Percentiles rank a stretch among this genome's conserved stretches.
Conservation (phyloP, 2,113 vertebrate species). For the Calcarius ornatus region DNA sequence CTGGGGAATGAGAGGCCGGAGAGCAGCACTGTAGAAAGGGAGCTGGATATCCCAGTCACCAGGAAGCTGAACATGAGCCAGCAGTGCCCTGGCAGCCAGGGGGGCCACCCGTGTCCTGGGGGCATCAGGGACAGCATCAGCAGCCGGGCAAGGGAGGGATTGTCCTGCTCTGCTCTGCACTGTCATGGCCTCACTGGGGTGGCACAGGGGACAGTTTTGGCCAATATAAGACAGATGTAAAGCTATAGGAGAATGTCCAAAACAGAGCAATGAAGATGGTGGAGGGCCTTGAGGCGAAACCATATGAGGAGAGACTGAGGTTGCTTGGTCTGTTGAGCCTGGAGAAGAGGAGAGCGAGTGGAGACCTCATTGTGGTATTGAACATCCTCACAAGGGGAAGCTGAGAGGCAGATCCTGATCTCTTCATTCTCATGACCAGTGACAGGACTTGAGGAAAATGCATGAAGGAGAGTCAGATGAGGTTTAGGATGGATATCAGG, state of each 20-base stretch:
- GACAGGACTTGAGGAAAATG: neutral
- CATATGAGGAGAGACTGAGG: rapidly evolving
- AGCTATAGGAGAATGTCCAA: neutral
- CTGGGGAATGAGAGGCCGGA: neutral
- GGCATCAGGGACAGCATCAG: neutral
- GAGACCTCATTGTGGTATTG: neutral
- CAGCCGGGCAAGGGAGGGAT: rapidly evolving
- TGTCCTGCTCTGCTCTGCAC: neutral
- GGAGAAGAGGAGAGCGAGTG: neutral
- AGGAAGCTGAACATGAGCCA: rapidly evolving
- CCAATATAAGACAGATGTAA: neutral
- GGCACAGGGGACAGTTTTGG: neutral
- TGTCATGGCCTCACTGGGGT: rapidly evolving
- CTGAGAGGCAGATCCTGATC: neutral
- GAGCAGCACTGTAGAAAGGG: rapidly evolving
- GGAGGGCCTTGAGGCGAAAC: neutral
- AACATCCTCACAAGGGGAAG: neutral
- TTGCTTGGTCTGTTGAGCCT: neutral
- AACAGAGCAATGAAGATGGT: neutral
- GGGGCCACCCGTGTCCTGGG: rapidly evolving
- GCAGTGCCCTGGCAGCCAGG: neutral
- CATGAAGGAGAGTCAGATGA: neutral
- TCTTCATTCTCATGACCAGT: neutral
- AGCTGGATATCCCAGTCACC: rapidly evolving
- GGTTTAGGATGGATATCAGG: neutral